These are phyloP conservation scores for Propithecus deckenii DNA, from an alignment of 2,797 vertebrate genomes.

Conservation along the genomic window DNA sequence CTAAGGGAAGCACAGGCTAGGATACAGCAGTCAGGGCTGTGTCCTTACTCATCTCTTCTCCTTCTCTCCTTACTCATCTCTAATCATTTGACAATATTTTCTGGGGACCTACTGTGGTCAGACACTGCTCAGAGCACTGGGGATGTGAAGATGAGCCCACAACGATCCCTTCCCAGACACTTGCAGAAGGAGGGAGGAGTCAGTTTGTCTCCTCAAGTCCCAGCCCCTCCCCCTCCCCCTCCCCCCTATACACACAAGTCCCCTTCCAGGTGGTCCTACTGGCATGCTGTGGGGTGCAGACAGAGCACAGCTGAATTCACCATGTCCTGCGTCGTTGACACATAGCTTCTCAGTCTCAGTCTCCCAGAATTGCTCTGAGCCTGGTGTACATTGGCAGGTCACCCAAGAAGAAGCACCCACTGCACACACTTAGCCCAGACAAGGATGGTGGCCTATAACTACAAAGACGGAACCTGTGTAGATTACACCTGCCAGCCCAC, in stretches of 20 bases:
- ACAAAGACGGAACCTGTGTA: neutral
- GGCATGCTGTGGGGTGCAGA: neutral
- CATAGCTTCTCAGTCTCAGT: neutral
- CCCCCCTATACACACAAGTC: accelerated
- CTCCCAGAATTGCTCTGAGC: neutral
- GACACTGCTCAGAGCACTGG: neutral
- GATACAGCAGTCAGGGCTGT: too few species aligned
- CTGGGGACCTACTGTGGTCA: neutral
- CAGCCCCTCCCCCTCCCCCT: neutral
- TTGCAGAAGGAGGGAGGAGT: neutral
- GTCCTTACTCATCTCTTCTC: neutral
- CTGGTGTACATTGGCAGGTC: neutral
- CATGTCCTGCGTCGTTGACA: neutral
- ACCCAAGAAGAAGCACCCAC: neutral
- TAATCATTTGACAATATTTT: neutral
- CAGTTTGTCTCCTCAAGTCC: neutral
- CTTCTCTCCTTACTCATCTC: neutral
- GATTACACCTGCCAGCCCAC: neutral
- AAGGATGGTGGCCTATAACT: neutral
- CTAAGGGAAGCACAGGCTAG: neutral
- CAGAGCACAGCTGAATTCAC: too few species aligned
- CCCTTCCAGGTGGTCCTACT: too few species aligned
- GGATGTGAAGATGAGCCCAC: neutral
- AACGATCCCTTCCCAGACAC: neutral
- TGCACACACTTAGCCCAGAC: neutral